Base-by-base conservation (phyloP, 2,888 invertebrate species). In the Acronicta alni region DNA sequence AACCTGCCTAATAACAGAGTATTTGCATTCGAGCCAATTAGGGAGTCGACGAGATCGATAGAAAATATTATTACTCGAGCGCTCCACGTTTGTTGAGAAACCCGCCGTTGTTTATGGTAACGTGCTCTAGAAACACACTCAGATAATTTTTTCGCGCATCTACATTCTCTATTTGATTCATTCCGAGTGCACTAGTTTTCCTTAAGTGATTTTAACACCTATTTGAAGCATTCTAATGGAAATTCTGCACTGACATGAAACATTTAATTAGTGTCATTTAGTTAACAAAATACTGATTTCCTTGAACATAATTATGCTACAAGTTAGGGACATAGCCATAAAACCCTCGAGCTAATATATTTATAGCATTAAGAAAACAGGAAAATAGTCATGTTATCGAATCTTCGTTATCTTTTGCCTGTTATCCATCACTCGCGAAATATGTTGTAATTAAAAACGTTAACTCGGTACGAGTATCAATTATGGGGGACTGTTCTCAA, bases 1-100 rank as follows among this genome's bases (percentile, higher is more conserved):
- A 93, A 92, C 90, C 91, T 90, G 89, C 90, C 90, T 93, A 92
- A 93, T 93, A 92, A 92, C 90, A 90, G 87, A 88, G 92, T 89
- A 88, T 91, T 91, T 91, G 91, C 92, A 91, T 91, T 89, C 82
- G 79, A 87, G 84, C 89, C 89, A 92, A 92, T 92, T 92, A 92
- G 85, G 81, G 79, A 80, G 77, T 71, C 77, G 69, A 74, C 80
- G 76, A 78, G 84, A 88, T 87, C 88, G 84, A 89, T 89, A 79
- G 77, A 80, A 84, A 83, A 83, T 86, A 84, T 80, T 79, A 75
- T 83, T 75, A 77, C 72, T 75, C 72, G 73, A 72, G 73, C 67
- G 67, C 64, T 70, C 56, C 56, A 41, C 44, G 57, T 57, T 65
- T 32, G 66, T 70, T 67, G 58, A 47, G 60, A 59, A 70, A 77